These are phyloP conservation scores for Drosophila atripex DNA, from an alignment of 2,888 invertebrate genomes.

Conservation along the genomic window DNA sequence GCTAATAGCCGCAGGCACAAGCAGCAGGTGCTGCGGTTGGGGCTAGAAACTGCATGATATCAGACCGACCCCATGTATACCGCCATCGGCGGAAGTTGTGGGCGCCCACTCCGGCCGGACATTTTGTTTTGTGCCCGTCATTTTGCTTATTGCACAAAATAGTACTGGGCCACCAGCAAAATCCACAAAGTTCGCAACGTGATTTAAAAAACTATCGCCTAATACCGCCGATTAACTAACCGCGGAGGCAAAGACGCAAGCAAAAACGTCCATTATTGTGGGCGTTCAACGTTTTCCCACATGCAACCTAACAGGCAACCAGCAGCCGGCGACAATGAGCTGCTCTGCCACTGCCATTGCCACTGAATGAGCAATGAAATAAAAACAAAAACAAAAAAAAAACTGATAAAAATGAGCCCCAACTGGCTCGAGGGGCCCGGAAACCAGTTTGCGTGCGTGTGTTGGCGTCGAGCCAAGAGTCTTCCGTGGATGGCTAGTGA, in stretches of 20 bases:
- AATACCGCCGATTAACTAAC: conserved; percentile 44
- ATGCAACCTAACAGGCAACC: conserved; percentile 77
- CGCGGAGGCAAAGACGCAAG: conserved; percentile 43
- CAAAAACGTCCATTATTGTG: conserved; percentile 78
- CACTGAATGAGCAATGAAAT: conserved; percentile 12
- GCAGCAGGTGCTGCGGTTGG: conserved; percentile 46
- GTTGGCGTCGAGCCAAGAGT: conserved; percentile 6
- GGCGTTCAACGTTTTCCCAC: conserved; percentile 83
- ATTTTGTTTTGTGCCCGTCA: conserved; percentile 84
- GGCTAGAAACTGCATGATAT: conserved; percentile 42
- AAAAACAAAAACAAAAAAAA: conserved; percentile 11
- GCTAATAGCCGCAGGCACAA: not conserved
- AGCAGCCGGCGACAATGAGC: conserved; percentile 42
- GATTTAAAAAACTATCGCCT: conserved; percentile 42
- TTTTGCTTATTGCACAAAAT: conserved; percentile 83
- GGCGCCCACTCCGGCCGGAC: conserved; percentile 65
- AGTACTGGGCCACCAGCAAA: conserved; percentile 71
- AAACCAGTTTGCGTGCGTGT: conserved; percentile 58
- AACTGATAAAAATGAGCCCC: conserved; percentile 6
- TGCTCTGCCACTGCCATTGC: conserved; percentile 1
- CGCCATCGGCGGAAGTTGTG: conserved; percentile 63
- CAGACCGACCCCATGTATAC: conserved; percentile 20
- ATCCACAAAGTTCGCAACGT: conserved; percentile 13
- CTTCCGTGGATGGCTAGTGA: conserved; percentile 47
- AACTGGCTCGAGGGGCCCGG: conserved; percentile 14